Conservation (phyloP, 2,888 invertebrate species). For the Gerris lacustris region DNA sequence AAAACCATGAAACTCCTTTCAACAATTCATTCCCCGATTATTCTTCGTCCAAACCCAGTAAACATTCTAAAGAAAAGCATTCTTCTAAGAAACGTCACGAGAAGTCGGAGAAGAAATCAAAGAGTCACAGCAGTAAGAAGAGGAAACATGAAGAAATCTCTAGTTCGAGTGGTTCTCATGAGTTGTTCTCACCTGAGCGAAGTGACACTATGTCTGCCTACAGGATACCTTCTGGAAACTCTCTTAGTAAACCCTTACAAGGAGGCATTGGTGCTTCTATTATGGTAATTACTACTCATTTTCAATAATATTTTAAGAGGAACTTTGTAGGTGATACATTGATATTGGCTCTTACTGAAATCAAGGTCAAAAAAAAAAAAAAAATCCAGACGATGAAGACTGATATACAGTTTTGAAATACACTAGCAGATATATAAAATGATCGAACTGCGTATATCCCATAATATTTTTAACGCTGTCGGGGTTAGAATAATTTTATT, state of each 20-base stretch:
- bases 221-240: background rate
- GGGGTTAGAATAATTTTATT: too few relatives aligned
- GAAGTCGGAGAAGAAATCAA: background rate
- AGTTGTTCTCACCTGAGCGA: background rate
- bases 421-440: too few relatives aligned
- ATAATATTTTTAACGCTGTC: too few relatives aligned
- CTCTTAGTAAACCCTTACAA: background rate
- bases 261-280: background rate
- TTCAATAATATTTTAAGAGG: too few relatives aligned
- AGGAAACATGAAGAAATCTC: background rate
- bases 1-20: background rate
- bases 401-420: too few relatives aligned
- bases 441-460: too few relatives aligned
- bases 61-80: background rate
- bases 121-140: background rate
- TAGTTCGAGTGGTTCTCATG: background rate
- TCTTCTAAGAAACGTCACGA: background rate
- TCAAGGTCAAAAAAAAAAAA: too few relatives aligned
- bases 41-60: background rate
- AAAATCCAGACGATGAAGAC: too few relatives aligned
- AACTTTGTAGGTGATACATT: too few relatives aligned
- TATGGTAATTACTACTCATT: background rate
- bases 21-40: background rate
- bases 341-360: too few relatives aligned
- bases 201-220: background rate